A percentile compares a stretch with the other conserved stretches of the same genome.
Conservation (phyloP, 2,113 vertebrate species). For the Nestor notabilis region DNA sequence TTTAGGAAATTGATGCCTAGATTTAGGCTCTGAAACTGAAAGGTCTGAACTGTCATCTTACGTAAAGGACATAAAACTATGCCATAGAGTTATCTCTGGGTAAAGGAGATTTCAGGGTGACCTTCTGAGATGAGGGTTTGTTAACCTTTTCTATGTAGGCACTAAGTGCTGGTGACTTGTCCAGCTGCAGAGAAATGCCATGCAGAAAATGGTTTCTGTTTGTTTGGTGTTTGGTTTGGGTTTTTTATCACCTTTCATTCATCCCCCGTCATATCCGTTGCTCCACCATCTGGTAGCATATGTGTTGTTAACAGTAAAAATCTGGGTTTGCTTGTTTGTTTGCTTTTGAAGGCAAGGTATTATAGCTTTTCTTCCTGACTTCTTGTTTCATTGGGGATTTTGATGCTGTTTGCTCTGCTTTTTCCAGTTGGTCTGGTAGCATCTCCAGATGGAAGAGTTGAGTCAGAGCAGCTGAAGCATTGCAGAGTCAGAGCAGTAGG, state of each 20-base stretch:
- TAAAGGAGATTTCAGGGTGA: background rate
- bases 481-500: conserved; percentile 30
- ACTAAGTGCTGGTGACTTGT: background rate
- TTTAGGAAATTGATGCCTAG: conserved; percentile 23
- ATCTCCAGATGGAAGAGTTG: conserved; percentile 63
- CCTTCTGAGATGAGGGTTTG: background rate
- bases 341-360: conserved; percentile 31
- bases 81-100: background rate
- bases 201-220: background rate
- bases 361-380: background rate
- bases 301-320: conserved; percentile 25
- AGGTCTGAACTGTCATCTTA: background rate
- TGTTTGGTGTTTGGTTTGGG: background rate
- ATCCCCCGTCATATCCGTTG: background rate
- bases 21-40: conserved; percentile 21
- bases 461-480: conserved; percentile 58
- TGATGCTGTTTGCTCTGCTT: conserved; percentile 41
- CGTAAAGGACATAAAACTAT: background rate
- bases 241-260: background rate
- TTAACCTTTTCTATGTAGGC: background rate
- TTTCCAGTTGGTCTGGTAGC: conserved; percentile 59
- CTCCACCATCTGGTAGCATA: background rate
- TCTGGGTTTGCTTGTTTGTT: conserved; percentile 33
- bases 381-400: background rate
- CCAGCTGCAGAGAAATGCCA: background rate